phyloP scores from a whole-genome alignment of 2,888 invertebrate species.

The Stomorhina lunata region DNA sequence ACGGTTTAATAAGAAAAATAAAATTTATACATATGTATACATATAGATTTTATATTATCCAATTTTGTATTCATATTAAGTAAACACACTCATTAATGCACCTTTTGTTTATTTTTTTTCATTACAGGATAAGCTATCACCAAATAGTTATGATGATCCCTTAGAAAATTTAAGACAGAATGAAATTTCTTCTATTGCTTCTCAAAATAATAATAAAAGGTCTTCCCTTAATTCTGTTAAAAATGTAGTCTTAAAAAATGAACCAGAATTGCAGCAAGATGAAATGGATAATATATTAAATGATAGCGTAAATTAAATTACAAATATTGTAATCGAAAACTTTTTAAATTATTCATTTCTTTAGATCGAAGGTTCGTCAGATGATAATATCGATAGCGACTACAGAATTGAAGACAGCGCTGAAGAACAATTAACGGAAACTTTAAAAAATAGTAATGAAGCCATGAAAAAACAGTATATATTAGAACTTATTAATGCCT shows the following conservation, averaged over 20 bases:
- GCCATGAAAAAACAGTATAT: conserved; percentile 38
- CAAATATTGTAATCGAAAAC: no score
- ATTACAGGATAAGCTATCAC: not conserved
- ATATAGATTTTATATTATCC: no score
- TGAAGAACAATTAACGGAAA: conserved; percentile 1
- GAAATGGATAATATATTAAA: conserved; percentile 46
- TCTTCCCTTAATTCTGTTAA: no score
- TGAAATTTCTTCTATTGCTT: not conserved
- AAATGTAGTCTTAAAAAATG: not conserved
- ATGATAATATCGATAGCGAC: conserved; percentile 40
- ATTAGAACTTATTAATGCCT: conserved; percentile 47
- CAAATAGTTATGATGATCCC: conserved; percentile 46
- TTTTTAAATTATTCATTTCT: no score
- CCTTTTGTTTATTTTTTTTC: no score
- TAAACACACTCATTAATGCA: no score
- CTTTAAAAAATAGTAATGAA: conserved; percentile 1
- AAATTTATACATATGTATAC: no score
- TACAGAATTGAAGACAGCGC: conserved; percentile 4
- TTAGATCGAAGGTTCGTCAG: conserved; percentile 34
- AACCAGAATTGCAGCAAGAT: not conserved
- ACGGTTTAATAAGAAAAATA: no score
- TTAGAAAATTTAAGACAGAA: conserved; percentile 27
- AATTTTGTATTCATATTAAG: no score
- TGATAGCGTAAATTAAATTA: no score
- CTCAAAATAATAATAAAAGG: not conserved